Percentiles rank a stretch among this genome's conserved stretches.
phyloP scores from a whole-genome alignment of 2,888 invertebrate species.

The Bembecia ichneumoniformis region DNA sequence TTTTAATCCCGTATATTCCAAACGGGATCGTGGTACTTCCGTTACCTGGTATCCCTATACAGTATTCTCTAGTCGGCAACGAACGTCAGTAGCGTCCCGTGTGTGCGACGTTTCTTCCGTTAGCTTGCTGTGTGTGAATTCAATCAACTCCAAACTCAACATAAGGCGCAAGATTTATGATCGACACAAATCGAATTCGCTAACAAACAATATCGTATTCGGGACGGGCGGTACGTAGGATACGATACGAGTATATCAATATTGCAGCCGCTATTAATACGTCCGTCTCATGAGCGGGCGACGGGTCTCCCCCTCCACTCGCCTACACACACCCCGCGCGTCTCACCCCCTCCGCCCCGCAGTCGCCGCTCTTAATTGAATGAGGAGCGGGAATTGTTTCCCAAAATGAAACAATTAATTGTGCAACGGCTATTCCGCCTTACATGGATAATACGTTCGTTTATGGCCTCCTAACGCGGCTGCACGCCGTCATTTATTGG shows the following conservation, averaged over 20 bases:
- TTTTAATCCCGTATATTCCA: no score
- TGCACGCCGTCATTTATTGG: slow-evolving; percentile 70
- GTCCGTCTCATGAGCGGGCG: slow-evolving; percentile 69
- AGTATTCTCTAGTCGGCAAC: not conserved
- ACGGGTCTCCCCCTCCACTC: slow-evolving; percentile 24
- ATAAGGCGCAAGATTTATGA: slow-evolving; percentile 73
- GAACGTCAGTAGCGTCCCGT: not conserved
- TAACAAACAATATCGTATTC: slow-evolving; percentile 71
- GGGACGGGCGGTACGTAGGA: slow-evolving; percentile 63
- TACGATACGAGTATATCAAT: slow-evolving; percentile 70
- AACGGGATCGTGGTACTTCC: no score
- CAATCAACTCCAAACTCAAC: slow-evolving; percentile 66
- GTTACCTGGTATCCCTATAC: no score
- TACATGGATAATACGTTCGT: slow-evolving; percentile 74
- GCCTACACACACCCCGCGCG: slow-evolving; percentile 24
- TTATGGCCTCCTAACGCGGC: slow-evolving; percentile 72
- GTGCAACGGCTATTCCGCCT: slow-evolving; percentile 73
- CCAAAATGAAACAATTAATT: slow-evolving; percentile 74
- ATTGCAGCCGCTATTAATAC: slow-evolving; percentile 73
- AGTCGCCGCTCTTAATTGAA: slow-evolving; percentile 73
- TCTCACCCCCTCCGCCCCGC: slow-evolving; percentile 34
- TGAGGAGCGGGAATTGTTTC: slow-evolving; percentile 74
- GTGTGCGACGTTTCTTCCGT: slow-evolving; percentile 21
- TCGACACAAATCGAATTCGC: slow-evolving; percentile 72
- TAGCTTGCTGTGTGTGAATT: slow-evolving; percentile 47